phyloP scores from a whole-genome alignment of 2,888 invertebrate genomes.

The Euzophera pinguis region DNA sequence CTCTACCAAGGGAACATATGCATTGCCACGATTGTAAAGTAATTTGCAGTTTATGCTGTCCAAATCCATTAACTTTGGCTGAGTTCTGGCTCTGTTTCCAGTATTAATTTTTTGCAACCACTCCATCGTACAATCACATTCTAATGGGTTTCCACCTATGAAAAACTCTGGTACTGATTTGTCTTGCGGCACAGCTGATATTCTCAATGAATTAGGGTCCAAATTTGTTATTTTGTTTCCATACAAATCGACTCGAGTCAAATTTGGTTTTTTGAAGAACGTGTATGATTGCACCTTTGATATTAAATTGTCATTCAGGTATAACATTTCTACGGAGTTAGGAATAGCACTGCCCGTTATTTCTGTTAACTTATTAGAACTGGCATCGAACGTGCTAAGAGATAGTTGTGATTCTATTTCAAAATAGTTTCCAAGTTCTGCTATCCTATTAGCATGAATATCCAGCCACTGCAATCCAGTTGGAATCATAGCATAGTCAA shows the following conservation, averaged over 20 bases:
- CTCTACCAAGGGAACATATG: slow-evolving; percentile 87
- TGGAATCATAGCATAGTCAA: slow-evolving; percentile 92
- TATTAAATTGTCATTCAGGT: slow-evolving; percentile 89
- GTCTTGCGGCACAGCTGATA: slow-evolving; percentile 86
- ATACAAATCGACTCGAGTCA: slow-evolving; percentile 89
- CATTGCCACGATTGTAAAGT: slow-evolving; percentile 86
- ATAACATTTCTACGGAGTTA: slow-evolving; percentile 88
- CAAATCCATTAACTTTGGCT: slow-evolving; percentile 90
- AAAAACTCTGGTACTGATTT: slow-evolving; percentile 89
- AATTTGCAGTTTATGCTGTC: slow-evolving; percentile 91
- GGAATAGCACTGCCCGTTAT: slow-evolving; percentile 91
- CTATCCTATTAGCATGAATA: slow-evolving; percentile 90
- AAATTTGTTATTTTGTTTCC: slow-evolving; percentile 89
- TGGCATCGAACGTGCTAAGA: slow-evolving; percentile 89
- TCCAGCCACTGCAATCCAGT: slow-evolving; percentile 91
- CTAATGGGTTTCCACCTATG: slow-evolving; percentile 91
- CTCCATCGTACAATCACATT: slow-evolving; percentile 95
- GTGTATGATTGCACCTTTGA: slow-evolving; percentile 92
- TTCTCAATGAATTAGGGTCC: slow-evolving; percentile 87
- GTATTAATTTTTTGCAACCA: slow-evolving; percentile 92
- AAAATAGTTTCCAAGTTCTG: slow-evolving; percentile 90
- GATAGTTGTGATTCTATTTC: slow-evolving; percentile 90
- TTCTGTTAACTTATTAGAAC: slow-evolving; percentile 89
- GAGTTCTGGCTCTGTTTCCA: slow-evolving; percentile 86
- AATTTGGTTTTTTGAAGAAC: slow-evolving; percentile 91